Base-by-base conservation (phyloP, 2,113 vertebrate species). In the Rhizomys pruinosus region DNA sequence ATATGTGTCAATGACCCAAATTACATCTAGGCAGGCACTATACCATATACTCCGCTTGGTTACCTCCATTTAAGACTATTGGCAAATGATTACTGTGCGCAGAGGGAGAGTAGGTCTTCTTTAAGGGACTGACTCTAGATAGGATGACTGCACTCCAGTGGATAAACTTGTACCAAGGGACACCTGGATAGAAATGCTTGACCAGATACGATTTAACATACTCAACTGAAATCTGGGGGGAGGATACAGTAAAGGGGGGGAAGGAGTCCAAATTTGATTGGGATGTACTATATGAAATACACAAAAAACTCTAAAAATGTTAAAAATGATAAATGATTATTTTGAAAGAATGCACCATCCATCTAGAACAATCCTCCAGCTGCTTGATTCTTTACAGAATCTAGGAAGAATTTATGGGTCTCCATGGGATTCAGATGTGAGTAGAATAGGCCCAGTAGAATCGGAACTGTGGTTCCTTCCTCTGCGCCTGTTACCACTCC, bases 301-400 rank as follows among this genome's bases (percentile, higher is more conserved):
- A 52, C 47, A 52, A 52, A 52, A 52, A 52, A n/a, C n/a, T n/a
- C 47, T 52, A 7, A 52, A 52, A n/a, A n/a, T n/a, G n/a, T n/a
- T 52, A 52, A 52, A 52, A 52, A 52, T 52, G 47, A 52, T 7
- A 52, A 52, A 52, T 7, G 47, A 68, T 92, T 92, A 81, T 87
- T 95, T 86, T 84, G 84, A 93, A 87, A 69, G 71, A 8, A 10
- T 55, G 34, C 17, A 37, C 23, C 47, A 47, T 84, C 27, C 80
- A 17, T 80, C 7, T 17, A 77, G 69, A 90, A 19, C 11, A 37
- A 9, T 15, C 61, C 16, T 93, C 55, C 39, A 85, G 74, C 72
- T 55, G 39, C 61, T 69, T 87, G 72, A 68, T 34, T 92, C 77
- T 74, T 82, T 87, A 39, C 20, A 64, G 71, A 55, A 39, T 87